These are phyloP conservation scores for Vidua chalybeata DNA, from an alignment of 2,113 vertebrate genomes.

Conservation along the genomic window DNA sequence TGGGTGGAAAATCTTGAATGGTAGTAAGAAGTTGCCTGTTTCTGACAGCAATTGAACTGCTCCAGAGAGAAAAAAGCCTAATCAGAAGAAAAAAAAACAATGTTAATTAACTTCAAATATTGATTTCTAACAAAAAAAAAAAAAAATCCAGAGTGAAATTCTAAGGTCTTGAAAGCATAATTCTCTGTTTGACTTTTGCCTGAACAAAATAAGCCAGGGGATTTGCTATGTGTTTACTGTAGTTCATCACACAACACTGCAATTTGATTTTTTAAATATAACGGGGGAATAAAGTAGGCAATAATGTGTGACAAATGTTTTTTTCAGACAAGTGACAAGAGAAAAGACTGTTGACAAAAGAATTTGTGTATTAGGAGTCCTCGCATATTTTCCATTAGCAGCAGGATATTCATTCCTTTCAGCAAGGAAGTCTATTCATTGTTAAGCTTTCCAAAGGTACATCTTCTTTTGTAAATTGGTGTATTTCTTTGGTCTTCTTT, in stretches of 20 bases:
- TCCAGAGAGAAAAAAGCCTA: not conserved
- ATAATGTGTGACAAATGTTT: not conserved
- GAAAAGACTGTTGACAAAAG: not conserved
- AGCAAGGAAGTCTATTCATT: not conserved
- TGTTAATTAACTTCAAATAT: not conserved
- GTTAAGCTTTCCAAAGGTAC: not conserved
- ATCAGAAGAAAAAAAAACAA: not conserved
- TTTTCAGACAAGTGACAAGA: not conserved
- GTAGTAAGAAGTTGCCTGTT: not conserved
- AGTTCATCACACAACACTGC: not conserved
- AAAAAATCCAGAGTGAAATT: not conserved
- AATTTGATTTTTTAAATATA: not conserved
- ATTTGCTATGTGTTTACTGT: not conserved
- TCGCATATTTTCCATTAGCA: not conserved
- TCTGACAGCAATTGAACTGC: not conserved
- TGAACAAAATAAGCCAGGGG: not conserved
- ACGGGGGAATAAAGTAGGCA: not conserved
- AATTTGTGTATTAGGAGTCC: not conserved
- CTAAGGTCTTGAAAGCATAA: not conserved
- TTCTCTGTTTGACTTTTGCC: not conserved
- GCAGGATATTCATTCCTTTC: not conserved
- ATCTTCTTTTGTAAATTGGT: not conserved
- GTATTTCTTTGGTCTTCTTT: not conserved
- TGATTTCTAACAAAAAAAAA: not conserved
- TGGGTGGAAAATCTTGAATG: not conserved